Conservation (phyloP, 2,113 vertebrate species). For the Haliaeetus leucogaster region DNA sequence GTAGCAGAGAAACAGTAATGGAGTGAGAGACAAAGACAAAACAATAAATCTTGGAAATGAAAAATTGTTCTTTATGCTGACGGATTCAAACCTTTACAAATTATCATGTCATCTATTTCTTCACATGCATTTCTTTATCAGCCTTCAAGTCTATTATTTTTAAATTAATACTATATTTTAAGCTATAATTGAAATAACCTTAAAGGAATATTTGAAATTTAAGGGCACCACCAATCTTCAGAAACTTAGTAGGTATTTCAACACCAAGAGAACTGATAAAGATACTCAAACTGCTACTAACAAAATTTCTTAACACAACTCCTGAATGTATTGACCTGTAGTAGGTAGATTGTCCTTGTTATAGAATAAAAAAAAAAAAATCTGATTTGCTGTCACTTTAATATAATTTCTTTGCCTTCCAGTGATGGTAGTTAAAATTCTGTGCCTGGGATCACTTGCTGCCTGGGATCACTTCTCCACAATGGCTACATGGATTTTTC, state of each 20-base stretch:
- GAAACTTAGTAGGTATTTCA: neutral
- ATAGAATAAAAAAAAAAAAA: neutral
- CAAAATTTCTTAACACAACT: neutral
- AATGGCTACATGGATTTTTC: neutral
- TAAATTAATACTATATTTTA: neutral
- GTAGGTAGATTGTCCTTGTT: neutral
- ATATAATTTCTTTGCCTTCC: neutral
- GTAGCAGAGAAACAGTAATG: neutral
- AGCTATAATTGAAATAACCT: neutral
- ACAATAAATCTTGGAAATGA: conserved; percentile 17
- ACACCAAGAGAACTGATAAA: neutral
- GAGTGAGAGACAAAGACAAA: neutral
- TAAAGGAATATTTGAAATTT: neutral
- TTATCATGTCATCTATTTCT: neutral
- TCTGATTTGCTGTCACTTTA: neutral
- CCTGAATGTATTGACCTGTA: neutral
- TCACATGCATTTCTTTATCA: neutral
- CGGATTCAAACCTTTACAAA: conserved; percentile 4
- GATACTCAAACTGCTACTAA: neutral
- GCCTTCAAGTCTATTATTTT: neutral
- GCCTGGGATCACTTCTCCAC: neutral
- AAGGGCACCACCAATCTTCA: neutral
- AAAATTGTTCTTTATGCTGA: conserved; percentile 11
- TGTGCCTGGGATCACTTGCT: neutral
- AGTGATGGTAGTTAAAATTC: neutral